These are phyloP conservation scores for Andricus grossulariae DNA, from an alignment of 1,140 invertebrate species.

Conservation along the genomic window DNA sequence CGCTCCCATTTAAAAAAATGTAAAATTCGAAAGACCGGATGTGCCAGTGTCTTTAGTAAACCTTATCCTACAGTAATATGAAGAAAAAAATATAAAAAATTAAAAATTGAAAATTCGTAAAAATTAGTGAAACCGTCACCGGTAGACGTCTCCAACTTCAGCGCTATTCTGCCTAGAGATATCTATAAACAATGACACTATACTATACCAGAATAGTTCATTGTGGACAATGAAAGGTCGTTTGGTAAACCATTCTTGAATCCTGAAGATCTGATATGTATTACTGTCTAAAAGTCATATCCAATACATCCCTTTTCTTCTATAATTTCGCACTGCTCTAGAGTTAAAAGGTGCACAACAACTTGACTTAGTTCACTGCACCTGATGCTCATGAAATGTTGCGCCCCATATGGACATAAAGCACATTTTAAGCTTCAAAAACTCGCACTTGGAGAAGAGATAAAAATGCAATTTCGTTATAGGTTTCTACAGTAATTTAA, in stretches of 20 bases:
- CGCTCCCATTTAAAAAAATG: too few relatives aligned
- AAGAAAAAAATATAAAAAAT: too few relatives aligned
- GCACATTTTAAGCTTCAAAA: neutral
- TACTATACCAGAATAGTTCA: neutral
- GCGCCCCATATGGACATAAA: neutral
- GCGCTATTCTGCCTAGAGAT: neutral
- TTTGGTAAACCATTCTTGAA: neutral
- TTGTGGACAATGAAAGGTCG: neutral
- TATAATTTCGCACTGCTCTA: slow-evolving; percentile 5
- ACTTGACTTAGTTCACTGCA: slow-evolving; percentile 1
- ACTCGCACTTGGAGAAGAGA: neutral
- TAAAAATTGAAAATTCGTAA: too few relatives aligned
- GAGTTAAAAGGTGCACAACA: slow-evolving; percentile 28
- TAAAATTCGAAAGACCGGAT: too few relatives aligned
- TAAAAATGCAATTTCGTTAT: neutral
- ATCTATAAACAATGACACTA: neutral
- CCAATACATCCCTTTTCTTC: neutral
- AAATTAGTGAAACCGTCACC: too few relatives aligned
- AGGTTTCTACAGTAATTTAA: too few relatives aligned
- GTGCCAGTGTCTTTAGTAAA: too few relatives aligned
- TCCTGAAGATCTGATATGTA: neutral
- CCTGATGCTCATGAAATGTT: slow-evolving; percentile 10
- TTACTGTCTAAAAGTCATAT: neutral
- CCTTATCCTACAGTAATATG: too few relatives aligned
- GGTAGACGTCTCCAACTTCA: too few relatives aligned